phyloP scores from a whole-genome alignment of 2,113 vertebrate species.

The Colius striatus region DNA sequence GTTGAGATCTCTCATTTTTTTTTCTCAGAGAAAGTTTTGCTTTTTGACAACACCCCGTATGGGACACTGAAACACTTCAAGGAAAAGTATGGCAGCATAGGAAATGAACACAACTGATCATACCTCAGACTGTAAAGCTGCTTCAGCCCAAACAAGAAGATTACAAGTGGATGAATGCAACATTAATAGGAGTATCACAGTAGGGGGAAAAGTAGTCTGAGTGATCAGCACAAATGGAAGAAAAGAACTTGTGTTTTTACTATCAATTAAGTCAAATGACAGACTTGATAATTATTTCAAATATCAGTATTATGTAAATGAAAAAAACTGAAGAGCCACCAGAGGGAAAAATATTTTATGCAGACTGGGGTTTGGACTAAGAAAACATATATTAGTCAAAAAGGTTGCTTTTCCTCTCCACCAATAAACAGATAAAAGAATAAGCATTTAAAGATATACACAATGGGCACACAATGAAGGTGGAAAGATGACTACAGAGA shows the following conservation, averaged over 20 bases:
- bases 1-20: conserved; percentile 1
- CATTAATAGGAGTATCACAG: conserved; percentile 2
- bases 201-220: background rate
- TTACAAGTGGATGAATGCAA: conserved; percentile 24
- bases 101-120: conserved; percentile 18
- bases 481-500: background rate
- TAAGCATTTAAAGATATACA: background rate
- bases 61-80: conserved; percentile 12
- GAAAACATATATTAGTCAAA: background rate
- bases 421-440: background rate
- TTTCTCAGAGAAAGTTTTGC: background rate
- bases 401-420: background rate
- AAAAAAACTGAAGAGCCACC: background rate
- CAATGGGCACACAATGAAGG: background rate
- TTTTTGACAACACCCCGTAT: conserved; percentile 30
- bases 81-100: background rate
- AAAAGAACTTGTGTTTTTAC: background rate
- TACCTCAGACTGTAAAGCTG: conserved; percentile 10
- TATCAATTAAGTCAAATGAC: background rate
- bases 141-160: background rate
- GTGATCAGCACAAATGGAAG: background rate
- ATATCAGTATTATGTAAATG: background rate
- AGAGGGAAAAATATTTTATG: background rate
- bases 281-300: background rate
- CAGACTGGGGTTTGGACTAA: background rate